A percentile compares a stretch with the other conserved stretches of the same genome.
Conservation (phyloP, 2,113 vertebrate genomes). For the Rhodinocichla rosea region DNA sequence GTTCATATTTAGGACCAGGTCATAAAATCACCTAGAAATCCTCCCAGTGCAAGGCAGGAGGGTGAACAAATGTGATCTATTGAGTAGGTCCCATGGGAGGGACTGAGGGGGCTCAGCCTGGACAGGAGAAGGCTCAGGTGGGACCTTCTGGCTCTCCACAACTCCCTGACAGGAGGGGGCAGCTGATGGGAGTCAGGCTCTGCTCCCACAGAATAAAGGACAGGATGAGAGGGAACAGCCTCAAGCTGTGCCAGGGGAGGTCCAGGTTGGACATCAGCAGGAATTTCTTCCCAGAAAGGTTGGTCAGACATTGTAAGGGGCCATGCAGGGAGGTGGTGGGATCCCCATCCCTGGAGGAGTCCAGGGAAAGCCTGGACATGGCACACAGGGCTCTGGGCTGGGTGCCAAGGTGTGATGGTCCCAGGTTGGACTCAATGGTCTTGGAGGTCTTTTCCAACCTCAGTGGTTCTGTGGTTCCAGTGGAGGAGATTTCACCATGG, state of each 20-base stretch:
- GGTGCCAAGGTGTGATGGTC: not conserved
- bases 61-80: not conserved
- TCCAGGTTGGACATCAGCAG: not conserved
- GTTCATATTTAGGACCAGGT: not conserved
- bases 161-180: not conserved
- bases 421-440: not conserved
- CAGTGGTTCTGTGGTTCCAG: not conserved
- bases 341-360: not conserved
- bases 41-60: accelerated
- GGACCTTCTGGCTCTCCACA: not conserved
- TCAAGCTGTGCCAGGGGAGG: not conserved
- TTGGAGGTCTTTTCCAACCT: not conserved
- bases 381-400: not conserved
- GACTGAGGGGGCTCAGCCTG: not conserved
- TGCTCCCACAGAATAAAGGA: not conserved
- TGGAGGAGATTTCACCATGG: not conserved
- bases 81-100: not conserved
- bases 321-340: not conserved
- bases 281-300: not conserved
- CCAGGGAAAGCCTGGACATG: not conserved
- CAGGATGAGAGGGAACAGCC: accelerated
- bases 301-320: not conserved
- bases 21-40: not conserved
- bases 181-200: not conserved
- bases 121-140: not conserved